These are phyloP conservation scores for Sebastes goodei DNA, from an alignment of 2,797 vertebrate species.

Conservation along the genomic window DNA sequence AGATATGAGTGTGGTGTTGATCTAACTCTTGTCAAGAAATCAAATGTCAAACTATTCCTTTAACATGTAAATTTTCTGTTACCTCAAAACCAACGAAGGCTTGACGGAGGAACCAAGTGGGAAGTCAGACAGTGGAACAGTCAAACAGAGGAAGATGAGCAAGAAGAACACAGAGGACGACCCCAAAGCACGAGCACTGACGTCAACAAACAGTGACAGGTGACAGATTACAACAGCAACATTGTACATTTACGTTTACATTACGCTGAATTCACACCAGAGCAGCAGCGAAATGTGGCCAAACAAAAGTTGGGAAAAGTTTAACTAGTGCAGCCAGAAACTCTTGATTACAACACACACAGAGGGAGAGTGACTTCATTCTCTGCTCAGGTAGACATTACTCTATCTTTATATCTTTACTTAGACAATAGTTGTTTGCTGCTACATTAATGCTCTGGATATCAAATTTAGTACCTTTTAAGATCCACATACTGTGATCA, in stretches of 20 bases:
- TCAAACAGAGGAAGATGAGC: conserved; percentile 86
- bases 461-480: too few relatives aligned
- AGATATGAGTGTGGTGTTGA: background rate
- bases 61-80: background rate
- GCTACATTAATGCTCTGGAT: too few relatives aligned
- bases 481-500: too few relatives aligned
- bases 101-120: conserved; percentile 88
- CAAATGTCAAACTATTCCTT: background rate
- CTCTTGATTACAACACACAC: too few relatives aligned
- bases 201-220: conserved; percentile 92
- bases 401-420: too few relatives aligned
- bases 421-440: too few relatives aligned
- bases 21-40: background rate
- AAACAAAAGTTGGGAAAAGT: too few relatives aligned
- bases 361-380: too few relatives aligned
- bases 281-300: too few relatives aligned
- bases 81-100: conserved; percentile 73
- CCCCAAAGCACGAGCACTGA: conserved; percentile 82
- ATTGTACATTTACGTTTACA: background rate
- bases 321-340: too few relatives aligned
- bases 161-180: conserved; percentile 87
- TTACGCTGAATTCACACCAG: background rate
- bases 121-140: conserved; percentile 85
- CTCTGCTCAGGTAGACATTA: too few relatives aligned
- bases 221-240: conserved; percentile 47